Evolutionary conservation across 2,113 vertebrate species (phyloP), one percentile per base, ranked within the genome.

Genomic region (Pollimyrus isidori): DNA sequence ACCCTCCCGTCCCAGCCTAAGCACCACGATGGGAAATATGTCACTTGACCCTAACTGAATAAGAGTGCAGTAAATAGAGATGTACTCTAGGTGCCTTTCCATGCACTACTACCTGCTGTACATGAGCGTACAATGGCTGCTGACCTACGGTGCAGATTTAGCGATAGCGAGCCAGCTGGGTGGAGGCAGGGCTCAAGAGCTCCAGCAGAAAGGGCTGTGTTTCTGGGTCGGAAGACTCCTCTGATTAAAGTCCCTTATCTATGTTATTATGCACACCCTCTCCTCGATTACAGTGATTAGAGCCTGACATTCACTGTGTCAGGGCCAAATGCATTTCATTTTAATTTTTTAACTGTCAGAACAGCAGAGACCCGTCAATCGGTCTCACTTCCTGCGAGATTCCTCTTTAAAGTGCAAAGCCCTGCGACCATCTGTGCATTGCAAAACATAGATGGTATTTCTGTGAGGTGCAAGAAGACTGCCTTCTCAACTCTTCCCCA

Each of bases 231-330:
- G 97, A 96, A 97, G 97, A 97, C 97, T 98, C 98, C 96, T 99
- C 98, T 98, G 97, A 99, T 98, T 99, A 98, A 99, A 98, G 97
- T 98, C 97, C 97, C 97, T 98, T 99, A 98, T 98, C 98, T 97
- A 96, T 98, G 97, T 98, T 97, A 98, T 98, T 97, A 99, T 98
- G 98, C 97, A 98, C 98, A 98, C 98, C 98, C 97, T 97, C 96
- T 96, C 97, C 97, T 97, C 98, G 98, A 99, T 99, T 99, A 99
- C 98, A 98, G 97, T 98, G 98, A 99, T 98, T 97, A 97, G 96
- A 96, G 97, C 95, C 97, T 98, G 97, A 98, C 97, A 97, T 97
- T 98, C 97, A 97, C 98, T 97, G 97, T 98, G 98, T 98, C 98
- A 98, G 97, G 95, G 95, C 96, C 95, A 97, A 94, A 97, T 96